A percentile compares a stretch with the other conserved stretches of the same genome.
These are phyloP conservation scores for Drosophila grimshawi DNA, from an alignment of 1,140 invertebrate species.

Conservation along the genomic window DNA sequence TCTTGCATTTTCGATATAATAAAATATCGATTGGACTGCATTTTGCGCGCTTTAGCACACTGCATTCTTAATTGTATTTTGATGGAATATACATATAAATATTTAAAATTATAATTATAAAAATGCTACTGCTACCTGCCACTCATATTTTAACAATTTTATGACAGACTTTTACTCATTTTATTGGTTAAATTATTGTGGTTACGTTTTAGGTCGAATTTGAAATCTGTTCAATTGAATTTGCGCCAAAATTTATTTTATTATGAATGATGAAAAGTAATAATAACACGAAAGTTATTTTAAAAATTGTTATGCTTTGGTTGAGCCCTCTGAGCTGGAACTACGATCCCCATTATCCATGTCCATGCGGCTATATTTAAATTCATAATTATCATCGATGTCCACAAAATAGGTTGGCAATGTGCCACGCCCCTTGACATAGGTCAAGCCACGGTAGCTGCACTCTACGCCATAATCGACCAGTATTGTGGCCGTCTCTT, in stretches of 20 bases:
- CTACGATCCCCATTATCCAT: background rate
- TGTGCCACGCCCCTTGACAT: constrained; percentile 37
- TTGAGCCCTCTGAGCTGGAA: background rate
- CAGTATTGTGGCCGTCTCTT: constrained; percentile 89
- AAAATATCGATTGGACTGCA: constrained; percentile 5
- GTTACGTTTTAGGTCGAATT: background rate
- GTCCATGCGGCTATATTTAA: background rate
- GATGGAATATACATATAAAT: no score
- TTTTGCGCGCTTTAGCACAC: background rate
- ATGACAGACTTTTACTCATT: no score
- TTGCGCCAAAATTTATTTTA: no score
- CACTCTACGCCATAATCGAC: constrained; percentile 65
- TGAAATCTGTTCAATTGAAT: no score
- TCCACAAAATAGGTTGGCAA: constrained; percentile 38
- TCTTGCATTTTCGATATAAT: constrained; percentile 21
- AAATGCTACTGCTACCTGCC: no score
- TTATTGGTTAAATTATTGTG: background rate
- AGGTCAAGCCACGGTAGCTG: constrained; percentile 34
- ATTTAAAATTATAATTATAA: no score
- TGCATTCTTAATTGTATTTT: background rate
- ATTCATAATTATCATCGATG: constrained; percentile 18
- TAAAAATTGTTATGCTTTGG: background rate
- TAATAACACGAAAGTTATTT: no score
- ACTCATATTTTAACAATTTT: no score
- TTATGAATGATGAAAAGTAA: no score